Conservation (phyloP, 2,797 vertebrate genomes). For the Percopsis omiscomaycus region DNA sequence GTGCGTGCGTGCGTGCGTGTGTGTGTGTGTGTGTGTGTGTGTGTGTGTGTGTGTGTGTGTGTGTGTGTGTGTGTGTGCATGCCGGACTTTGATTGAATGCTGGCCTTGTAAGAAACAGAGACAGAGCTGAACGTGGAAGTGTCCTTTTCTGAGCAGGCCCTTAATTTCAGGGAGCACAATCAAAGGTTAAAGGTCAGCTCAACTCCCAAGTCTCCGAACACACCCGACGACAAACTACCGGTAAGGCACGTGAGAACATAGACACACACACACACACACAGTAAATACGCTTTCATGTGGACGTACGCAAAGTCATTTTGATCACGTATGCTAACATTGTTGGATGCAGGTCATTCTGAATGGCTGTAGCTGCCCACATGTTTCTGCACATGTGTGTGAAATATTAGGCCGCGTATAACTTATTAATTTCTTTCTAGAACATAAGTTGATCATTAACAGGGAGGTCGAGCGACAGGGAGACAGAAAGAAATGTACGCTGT, state of each 20-base stretch:
- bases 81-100: too few species aligned
- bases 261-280: constrained; percentile 4
- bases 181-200: constrained; percentile 63
- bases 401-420: not conserved
- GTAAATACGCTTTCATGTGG: not conserved
- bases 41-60: constrained; percentile 9
- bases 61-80: constrained; percentile 8
- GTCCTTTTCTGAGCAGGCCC: constrained; percentile 92
- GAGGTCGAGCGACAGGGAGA: not conserved
- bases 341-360: not conserved
- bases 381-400: not conserved
- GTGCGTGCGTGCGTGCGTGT: too few species aligned
- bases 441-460: constrained; percentile 2
- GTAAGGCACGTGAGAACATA: constrained; percentile 74
- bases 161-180: constrained; percentile 79
- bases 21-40: constrained; percentile 13
- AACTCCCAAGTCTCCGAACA: constrained; percentile 42
- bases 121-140: constrained; percentile 91
- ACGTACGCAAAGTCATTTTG: too few species aligned
- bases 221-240: constrained; percentile 81
- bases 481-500: not conserved
- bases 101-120: constrained; percentile 62
- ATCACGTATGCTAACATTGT: not conserved
- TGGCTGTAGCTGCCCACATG: not conserved
- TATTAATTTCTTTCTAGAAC: not conserved